These are phyloP conservation scores for Nomada fabriciana DNA, from an alignment of 2,888 invertebrate species.

Conservation along the genomic window DNA sequence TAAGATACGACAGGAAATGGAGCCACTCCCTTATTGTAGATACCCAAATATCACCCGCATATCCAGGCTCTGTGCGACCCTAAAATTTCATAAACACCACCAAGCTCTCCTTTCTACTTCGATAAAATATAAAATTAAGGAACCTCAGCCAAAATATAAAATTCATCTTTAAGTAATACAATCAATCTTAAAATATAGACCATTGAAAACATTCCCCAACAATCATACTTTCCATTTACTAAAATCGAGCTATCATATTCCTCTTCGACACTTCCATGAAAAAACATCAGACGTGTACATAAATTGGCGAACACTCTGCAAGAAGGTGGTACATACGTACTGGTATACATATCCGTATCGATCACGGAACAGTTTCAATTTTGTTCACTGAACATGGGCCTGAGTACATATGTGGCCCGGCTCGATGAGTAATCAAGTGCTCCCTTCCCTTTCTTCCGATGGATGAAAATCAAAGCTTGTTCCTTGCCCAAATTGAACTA, in stretches of 20 bases:
- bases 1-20: slow-evolving; percentile 26
- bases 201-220: no score
- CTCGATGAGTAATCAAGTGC: slow-evolving; percentile 42
- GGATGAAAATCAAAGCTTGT: slow-evolving; percentile 54
- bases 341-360: neutral
- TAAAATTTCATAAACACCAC: no score
- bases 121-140: no score
- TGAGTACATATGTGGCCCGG: neutral
- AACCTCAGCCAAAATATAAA: no score
- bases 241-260: no score
- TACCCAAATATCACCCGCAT: neutral
- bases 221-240: no score
- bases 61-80: neutral
- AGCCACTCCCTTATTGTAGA: slow-evolving; percentile 43
- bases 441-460: neutral
- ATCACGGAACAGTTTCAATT: slow-evolving; percentile 28
- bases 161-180: no score
- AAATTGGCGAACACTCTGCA: no score
- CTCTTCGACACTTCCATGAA: no score
- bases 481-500: slow-evolving; percentile 63
- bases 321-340: neutral
- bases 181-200: no score
- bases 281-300: no score
- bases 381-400: neutral
- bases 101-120: no score